Base-by-base conservation (phyloP, 53 echinoderm and acorn worm species). In the Apostichopus leukothele region DNA sequence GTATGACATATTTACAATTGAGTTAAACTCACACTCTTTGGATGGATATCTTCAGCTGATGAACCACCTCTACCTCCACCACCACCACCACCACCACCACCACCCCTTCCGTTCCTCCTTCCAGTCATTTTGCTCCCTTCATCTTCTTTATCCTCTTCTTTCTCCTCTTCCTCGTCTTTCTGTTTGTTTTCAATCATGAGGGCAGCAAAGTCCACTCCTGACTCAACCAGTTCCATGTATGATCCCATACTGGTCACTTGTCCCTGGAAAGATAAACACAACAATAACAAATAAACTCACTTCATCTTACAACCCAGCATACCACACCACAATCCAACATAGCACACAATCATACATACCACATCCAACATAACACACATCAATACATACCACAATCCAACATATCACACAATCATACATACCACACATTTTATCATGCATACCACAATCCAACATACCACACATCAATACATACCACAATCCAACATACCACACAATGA, bases 121-220 rank as follows among this genome's bases (percentile, higher is more conserved):
- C 21, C 54, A 9, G 7, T n/a, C 21, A 20, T 19, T 11, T 80
- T 57, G n/a, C 25, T 16, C 20, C 54, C 80, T 80, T 80, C 59
- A 52, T 78, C 78, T 57, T 57, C 54, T n/a, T 53, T 53, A 5
- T 55, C 53, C 80, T 16, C 80, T 80, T 80, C 80, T 80, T 80
- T 80, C 11, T 89, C 85, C n/a, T 76, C 57, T 8, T 90, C 91
- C 4, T 86, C 76, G 0, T 84, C 88, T 12, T 92, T 91, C 3
- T 92, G 90, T 73, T 85, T 10, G 8, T 84, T 86, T 63, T 93
- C 93, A 88, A 90, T 94, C 11, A 98, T 84, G 23, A 96, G 78
- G 5, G 94, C 77, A 3, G 98, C 93, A 92, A 95, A 98, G 61
- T 98, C 98, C 4, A 98, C 83, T 5, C 98, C 98, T 12, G 93